A percentile compares a stretch with the other conserved stretches of the same genome.
Conservation (phyloP, 1,140 invertebrate genomes). For the Notospermus geniculatus region DNA sequence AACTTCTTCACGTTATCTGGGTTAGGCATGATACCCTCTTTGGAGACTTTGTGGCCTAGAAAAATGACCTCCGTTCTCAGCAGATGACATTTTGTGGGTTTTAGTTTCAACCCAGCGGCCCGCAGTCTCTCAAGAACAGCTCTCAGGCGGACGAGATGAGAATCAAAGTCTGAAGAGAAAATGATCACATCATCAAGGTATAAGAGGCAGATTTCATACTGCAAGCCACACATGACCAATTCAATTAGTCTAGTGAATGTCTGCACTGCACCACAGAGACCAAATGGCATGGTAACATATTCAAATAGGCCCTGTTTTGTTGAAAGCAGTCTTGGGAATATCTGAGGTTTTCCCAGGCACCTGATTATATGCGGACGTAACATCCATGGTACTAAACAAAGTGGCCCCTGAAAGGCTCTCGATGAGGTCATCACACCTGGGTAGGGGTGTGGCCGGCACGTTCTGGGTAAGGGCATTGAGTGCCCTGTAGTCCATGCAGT, state of each 20-base stretch:
- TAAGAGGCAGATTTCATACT: not conserved
- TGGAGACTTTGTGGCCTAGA: slow-evolving; percentile 29
- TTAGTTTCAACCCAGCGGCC: slow-evolving; percentile 49
- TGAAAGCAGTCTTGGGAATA: slow-evolving; percentile 36
- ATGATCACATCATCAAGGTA: slow-evolving; percentile 7
- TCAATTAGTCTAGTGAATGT: slow-evolving; percentile 29
- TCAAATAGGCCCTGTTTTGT: slow-evolving; percentile 1
- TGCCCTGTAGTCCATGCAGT: slow-evolving; percentile 55
- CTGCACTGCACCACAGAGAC: slow-evolving; percentile 15
- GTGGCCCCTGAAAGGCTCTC: slow-evolving; percentile 37
- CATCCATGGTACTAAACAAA: slow-evolving; percentile 55
- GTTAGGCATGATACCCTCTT: slow-evolving; percentile 26
- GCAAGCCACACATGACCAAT: not conserved
- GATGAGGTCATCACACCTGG: slow-evolving; percentile 56
- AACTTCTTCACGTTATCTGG: slow-evolving; percentile 33
- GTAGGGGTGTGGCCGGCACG: slow-evolving; percentile 59
- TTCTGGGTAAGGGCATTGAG: slow-evolving; percentile 51
- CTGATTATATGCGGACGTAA: slow-evolving; percentile 36
- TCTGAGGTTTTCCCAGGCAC: slow-evolving; percentile 36
- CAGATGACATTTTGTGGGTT: slow-evolving; percentile 55
- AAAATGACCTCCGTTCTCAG: slow-evolving; percentile 27
- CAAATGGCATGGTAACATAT: slow-evolving; percentile 5
- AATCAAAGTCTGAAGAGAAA: not conserved
- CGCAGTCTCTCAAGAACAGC: not conserved
- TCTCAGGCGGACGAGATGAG: not conserved